Percentiles rank a stretch among this genome's conserved stretches.
Conservation (phyloP, 2,113 vertebrate species). For the Xiphorhynchus elegans region DNA sequence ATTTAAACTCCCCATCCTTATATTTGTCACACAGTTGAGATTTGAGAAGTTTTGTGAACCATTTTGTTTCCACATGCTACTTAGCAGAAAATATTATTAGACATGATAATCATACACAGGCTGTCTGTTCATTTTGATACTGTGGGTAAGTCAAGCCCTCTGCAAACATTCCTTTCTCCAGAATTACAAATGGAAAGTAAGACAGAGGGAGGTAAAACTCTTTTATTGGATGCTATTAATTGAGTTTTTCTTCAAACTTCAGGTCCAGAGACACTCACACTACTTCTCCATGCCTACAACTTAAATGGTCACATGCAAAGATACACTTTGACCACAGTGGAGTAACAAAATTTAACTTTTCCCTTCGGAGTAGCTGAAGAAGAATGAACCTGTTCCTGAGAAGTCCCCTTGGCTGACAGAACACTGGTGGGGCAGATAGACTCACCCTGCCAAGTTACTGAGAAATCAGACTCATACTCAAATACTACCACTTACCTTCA, state of each 20-base stretch:
- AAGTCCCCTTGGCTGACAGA: not conserved
- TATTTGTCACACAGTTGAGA: not conserved
- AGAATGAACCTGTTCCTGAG: not conserved
- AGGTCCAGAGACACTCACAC: not conserved
- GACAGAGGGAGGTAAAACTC: not conserved
- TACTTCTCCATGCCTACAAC: not conserved
- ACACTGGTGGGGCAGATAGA: not conserved
- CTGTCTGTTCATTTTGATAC: not conserved
- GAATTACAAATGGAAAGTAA: not conserved
- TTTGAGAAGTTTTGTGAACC: not conserved
- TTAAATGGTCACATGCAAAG: not conserved
- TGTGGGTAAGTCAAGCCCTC: not conserved
- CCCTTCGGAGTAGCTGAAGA: not conserved
- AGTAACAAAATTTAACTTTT: not conserved
- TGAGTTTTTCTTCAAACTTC: not conserved
- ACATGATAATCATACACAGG: not conserved
- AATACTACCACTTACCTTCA: not conserved
- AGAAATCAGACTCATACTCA: not conserved
- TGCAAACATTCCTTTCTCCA: not conserved
- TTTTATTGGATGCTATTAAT: not conserved
- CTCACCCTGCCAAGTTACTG: not conserved
- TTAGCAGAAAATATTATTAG: not conserved
- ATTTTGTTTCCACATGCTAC: not conserved
- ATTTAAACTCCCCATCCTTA: not conserved
- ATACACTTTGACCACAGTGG: not conserved